Evolutionary conservation across 2,888 invertebrate genomes (phyloP).

Genomic region (Eucera pruinosa): DNA sequence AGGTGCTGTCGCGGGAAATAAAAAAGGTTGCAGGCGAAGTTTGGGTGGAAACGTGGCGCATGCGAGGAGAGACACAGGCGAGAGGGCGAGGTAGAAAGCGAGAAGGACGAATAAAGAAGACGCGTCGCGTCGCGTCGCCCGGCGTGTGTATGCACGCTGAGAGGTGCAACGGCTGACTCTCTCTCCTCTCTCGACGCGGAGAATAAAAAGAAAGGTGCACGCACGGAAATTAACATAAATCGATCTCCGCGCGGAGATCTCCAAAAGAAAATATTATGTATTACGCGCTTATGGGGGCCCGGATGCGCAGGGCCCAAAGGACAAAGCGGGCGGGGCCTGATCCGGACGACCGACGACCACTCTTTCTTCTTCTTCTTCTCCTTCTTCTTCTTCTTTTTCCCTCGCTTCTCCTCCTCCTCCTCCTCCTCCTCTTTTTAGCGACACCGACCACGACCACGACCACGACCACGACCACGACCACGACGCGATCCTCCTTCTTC

Average conservation of each 20-base stretch:
- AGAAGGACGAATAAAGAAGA: background rate
- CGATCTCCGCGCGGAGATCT: conserved; percentile 71
- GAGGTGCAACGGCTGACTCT: conserved; percentile 23
- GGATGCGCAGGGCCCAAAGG: conserved; percentile 52
- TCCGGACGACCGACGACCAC: background rate
- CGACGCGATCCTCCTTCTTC: no score
- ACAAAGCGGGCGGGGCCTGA: conserved; percentile 52
- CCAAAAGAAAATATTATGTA: conserved; percentile 74
- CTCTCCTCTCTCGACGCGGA: conserved; percentile 44
- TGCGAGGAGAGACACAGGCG: background rate
- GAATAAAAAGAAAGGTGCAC: conserved; percentile 58
- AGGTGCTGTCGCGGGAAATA: background rate
- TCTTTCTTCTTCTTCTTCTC: background rate
- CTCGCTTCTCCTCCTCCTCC: no score
- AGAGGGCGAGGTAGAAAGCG: background rate
- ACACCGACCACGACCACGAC: no score
- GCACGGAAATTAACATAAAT: conserved; percentile 75
- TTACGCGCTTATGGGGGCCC: conserved; percentile 63
- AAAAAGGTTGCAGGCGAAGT: no score
- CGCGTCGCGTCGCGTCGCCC: no score
- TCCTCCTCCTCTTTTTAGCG: no score
- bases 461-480: no score
- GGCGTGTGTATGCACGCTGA: conserved; percentile 13
- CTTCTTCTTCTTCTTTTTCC: no score
- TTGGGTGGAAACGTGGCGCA: background rate